These are phyloP conservation scores for Andrena marginata DNA, from an alignment of 2,888 invertebrate species.

Conservation along the genomic window DNA sequence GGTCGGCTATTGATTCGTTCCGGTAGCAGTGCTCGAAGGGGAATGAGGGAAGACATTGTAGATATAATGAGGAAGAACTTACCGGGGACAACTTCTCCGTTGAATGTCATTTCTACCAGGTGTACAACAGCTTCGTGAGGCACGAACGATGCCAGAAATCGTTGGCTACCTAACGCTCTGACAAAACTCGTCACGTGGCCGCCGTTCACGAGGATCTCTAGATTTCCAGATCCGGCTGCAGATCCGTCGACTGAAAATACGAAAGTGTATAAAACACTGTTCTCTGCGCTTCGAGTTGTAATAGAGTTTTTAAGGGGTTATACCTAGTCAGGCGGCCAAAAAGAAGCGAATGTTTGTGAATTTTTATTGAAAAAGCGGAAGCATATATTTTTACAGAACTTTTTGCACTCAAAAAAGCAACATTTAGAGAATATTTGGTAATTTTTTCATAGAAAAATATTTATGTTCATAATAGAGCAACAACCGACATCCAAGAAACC, in stretches of 20 bases:
- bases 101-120: conserved; percentile 97
- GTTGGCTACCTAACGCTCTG: conserved; percentile 94
- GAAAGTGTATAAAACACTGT: background rate
- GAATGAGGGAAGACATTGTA: background rate
- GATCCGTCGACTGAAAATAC: conserved; percentile 94
- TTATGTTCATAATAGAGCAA: no score
- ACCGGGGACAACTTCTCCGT: conserved; percentile 96
- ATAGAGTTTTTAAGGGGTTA: background rate
- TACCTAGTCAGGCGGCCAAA: no score
- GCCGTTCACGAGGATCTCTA: conserved; percentile 98
- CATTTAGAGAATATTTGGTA: no score
- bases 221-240: conserved; percentile 97
- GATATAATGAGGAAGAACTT: conserved; percentile 84
- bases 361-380: no score
- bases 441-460: no score
- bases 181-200: conserved; percentile 98
- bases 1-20: background rate
- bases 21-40: background rate
- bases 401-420: no score
- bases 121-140: conserved; percentile 95
- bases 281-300: no score
- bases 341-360: no score
- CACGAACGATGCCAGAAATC: conserved; percentile 96
- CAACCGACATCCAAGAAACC: no score
- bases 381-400: no score